Evolutionary conservation across 2,797 vertebrate genomes (phyloP).

Genomic region (Xenops minutus): DNA sequence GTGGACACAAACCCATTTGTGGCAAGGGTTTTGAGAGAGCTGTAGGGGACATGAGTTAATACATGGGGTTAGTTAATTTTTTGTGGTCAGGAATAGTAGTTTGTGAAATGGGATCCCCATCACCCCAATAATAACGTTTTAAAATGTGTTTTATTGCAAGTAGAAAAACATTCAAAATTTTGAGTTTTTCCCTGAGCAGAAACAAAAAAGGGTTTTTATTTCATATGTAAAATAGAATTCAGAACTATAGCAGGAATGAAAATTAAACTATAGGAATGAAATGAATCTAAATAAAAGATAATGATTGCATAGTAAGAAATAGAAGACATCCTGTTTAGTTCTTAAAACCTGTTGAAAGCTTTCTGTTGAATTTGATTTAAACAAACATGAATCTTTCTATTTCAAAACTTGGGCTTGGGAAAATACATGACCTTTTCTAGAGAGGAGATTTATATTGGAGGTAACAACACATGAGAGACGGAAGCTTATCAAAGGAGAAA

Average conservation of each 20-base stretch:
- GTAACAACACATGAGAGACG: accelerated
- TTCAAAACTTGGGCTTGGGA: neutral
- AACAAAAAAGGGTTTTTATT: neutral
- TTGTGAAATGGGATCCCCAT: neutral
- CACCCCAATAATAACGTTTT: neutral
- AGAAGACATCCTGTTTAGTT: neutral
- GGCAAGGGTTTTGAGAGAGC: neutral
- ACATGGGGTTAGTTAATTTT: neutral
- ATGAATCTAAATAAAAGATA: neutral
- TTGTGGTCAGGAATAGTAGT: neutral
- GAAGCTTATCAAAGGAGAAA: neutral
- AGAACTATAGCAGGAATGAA: neutral
- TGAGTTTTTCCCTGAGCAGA: neutral
- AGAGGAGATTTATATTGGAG: neutral
- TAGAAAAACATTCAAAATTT: neutral
- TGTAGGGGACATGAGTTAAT: neutral
- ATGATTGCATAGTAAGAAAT: neutral
- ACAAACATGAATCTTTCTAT: neutral
- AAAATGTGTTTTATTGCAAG: neutral
- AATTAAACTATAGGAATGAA: neutral
- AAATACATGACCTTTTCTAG: neutral
- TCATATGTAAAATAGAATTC: neutral
- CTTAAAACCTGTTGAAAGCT: neutral
- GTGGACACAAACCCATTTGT: neutral
- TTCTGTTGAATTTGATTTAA: neutral